Base-by-base conservation (phyloP, 2,113 vertebrate species). In the Eurystomus gularis region DNA sequence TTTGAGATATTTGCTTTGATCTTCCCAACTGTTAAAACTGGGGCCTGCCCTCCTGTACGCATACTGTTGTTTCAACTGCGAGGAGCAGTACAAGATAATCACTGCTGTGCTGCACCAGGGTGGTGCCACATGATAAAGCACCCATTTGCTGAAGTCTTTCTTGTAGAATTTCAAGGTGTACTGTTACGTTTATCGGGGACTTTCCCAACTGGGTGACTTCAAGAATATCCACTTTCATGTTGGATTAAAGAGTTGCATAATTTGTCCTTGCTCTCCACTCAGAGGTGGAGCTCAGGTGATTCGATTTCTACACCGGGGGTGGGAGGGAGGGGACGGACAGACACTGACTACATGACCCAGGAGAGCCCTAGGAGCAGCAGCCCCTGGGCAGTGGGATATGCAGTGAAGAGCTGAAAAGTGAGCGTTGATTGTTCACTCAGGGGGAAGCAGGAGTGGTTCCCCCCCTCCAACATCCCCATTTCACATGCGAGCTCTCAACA, bases 341-440 rank as follows among this genome's bases (percentile, higher is more conserved):
- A n/a, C n/a, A n/a, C n/a, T n/a, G 6, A 8, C 16, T 3, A 3
- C 17, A 46, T 1, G 39, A 13, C 11, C 48, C 3, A 17, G 42
- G 16, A 33, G 14, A 20, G 57, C 31, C 31, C 35, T 25, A 2
- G 28, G 86, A 18, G 17, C 5, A 0, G 0, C 28, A 24, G 66
- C 1, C 4, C 14, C 13, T 1, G 28, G 11, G 5, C 35, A 11
- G 2, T 3, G 48, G 44, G 13, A 25, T 7, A 37, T 0, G 17
- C 49, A 33, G 18, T 2, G 24, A 26, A 5, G 18, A 57, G 37
- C 65, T 52, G 23, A 13, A 70, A 49, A n/a, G 11, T n/a, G 55
- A 57, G 17, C 20, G 15, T 13, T 20, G 28, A 39, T 5, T 17
- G 61, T 40, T 51, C 25, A 2, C 49, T 8, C 25, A 17, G 39